phyloP scores from a whole-genome alignment of 2,888 invertebrate genomes.

The Drosophila mercatorum region DNA sequence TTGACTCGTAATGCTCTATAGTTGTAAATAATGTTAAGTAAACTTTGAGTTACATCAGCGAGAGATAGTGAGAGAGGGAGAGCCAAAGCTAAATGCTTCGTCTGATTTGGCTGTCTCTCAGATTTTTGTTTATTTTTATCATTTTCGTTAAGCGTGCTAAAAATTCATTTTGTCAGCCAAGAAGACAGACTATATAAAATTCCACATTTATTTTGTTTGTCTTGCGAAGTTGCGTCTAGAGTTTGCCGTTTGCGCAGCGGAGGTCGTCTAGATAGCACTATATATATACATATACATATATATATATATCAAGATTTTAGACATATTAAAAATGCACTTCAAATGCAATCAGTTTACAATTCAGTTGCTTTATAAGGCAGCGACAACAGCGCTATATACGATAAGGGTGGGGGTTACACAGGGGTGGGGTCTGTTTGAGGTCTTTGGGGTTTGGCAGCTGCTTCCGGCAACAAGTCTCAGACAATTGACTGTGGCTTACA shows the following conservation, averaged over 20 bases:
- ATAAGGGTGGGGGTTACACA: neutral
- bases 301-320: conserved; percentile 15
- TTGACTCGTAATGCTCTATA: neutral
- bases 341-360: conserved; percentile 42
- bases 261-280: conserved; percentile 45
- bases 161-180: conserved; percentile 57
- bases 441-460: conserved; percentile 4
- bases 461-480: conserved; percentile 56
- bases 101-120: conserved; percentile 26
- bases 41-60: conserved; percentile 7
- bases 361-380: conserved; percentile 37
- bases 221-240: conserved; percentile 20
- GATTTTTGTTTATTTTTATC: conserved; percentile 71
- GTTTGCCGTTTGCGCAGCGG: conserved; percentile 43
- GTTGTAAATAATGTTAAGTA: conserved; percentile 9
- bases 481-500: conserved; percentile 45
- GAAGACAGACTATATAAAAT: conserved; percentile 33
- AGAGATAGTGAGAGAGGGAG: neutral
- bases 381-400: neutral
- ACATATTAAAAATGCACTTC: conserved; percentile 42
- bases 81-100: conserved; percentile 20
- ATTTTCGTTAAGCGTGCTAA: conserved; percentile 70
- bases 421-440: neutral
- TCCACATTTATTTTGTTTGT: conserved; percentile 15
- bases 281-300: conserved; percentile 2